Base-by-base conservation (phyloP, 30 jellyfish, hydroid and myxozoan genomes). In the Pseudorhiza aurosa region DNA sequence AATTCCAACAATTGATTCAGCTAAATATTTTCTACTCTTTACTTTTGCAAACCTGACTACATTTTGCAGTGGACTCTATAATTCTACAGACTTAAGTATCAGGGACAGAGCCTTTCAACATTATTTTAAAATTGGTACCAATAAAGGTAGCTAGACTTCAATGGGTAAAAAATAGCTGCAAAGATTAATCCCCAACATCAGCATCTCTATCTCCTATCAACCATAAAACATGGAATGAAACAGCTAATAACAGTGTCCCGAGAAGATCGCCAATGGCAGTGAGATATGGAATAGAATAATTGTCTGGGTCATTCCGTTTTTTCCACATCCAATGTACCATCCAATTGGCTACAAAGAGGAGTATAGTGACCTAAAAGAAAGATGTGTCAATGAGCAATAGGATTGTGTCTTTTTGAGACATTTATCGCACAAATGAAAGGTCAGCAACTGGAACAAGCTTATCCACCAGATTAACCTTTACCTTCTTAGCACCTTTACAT, bases 221-320 rank as follows among this genome's bases (percentile, higher is more conserved):
- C 96, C 96, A 86, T 25, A 86, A 62, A 25, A 65, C 68, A 21
- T 87, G 86, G 79, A 94, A 94, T 6, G 97, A 96, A 11, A 84
- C 57, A 2, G 99, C 96, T 3, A 94, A 63, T 22, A 94, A 81
- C 1, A 90, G 77, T 37, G 99, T 94, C 24, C 99, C 99, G 12
- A 94, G 83, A n/a, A 94, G 85, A 69, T 94, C 99, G 33, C 99
- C 99, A 56, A 94, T 63, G 25, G 99, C 99, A 9, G 99, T 94
- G 15, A 94, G 77, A 55, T 87, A 87, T 9, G 99, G 99, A 9
- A 94, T 87, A 6, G 97, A 72, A 55, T 43, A 94, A 33, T 94
- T 94, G 56, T 94, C 99, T 2, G 99, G 99, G 56, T 94, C 97
- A 46, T 94, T 86, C 78, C 69, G 70, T 58, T 88, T 60, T 68